Evolutionary conservation across 2,797 vertebrate genomes (phyloP).

Genomic region (Podarcis siculus): DNA sequence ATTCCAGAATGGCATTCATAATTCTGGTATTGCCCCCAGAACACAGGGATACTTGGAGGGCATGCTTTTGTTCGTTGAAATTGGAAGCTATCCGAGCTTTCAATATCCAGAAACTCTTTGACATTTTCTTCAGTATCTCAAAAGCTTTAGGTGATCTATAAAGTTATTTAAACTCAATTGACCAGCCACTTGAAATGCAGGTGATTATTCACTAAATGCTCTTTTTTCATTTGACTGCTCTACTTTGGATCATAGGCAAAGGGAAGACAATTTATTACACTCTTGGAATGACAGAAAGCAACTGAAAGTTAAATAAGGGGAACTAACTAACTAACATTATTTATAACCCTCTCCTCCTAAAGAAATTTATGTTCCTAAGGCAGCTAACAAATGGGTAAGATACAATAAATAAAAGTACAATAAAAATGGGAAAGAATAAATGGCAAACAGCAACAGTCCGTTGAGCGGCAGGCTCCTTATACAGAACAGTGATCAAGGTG

Average conservation of each 20-base stretch:
- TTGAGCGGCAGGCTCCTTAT: neutral
- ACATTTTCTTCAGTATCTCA: neutral
- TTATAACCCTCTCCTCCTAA: neutral
- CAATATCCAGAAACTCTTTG: neutral
- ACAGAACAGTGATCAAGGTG: too few species aligned
- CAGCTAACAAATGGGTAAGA: neutral
- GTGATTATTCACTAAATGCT: neutral
- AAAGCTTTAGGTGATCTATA: neutral
- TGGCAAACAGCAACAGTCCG: neutral
- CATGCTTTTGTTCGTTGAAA: neutral
- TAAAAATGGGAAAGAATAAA: neutral
- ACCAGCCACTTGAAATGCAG: neutral
- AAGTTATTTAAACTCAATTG: neutral
- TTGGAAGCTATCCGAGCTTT: neutral
- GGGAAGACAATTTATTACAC: neutral
- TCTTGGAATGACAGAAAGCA: neutral
- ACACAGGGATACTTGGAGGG: too few species aligned
- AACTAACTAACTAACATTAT: neutral
- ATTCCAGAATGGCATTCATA: too few species aligned
- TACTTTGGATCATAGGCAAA: neutral
- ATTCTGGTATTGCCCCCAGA: too few species aligned
- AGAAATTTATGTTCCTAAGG: neutral
- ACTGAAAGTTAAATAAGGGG: neutral
- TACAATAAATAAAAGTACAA: neutral
- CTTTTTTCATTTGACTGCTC: neutral